Evolutionary conservation across 2,888 invertebrate genomes (phyloP).

Genomic region (Tinea semifulvella): DNA sequence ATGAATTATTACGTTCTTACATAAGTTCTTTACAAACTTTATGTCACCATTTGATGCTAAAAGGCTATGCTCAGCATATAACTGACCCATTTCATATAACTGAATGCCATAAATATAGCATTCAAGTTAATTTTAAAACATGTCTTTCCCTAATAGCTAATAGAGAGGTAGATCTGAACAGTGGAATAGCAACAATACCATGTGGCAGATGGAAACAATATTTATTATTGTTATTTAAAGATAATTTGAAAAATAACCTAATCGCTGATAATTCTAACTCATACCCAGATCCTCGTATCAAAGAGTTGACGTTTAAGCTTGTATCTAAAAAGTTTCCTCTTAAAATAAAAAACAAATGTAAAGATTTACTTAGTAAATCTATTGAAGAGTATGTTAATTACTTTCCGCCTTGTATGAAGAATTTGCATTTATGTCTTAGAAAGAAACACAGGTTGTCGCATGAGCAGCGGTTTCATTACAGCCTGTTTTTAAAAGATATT

Average conservation of each 20-base stretch:
- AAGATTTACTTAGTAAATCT: constrained; percentile 35
- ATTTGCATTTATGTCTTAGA: constrained; percentile 62
- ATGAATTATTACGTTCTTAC: constrained; percentile 22
- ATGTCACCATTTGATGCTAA: constrained; percentile 41
- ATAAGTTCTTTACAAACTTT: constrained; percentile 34
- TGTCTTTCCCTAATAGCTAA: constrained; percentile 61
- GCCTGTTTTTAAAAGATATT: constrained; percentile 75
- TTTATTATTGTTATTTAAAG: constrained; percentile 51
- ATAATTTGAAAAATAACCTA: constrained; percentile 43
- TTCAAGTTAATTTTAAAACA: constrained; percentile 62
- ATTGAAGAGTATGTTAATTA: constrained; percentile 43
- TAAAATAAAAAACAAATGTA: constrained; percentile 22
- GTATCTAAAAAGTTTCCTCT: constrained; percentile 25
- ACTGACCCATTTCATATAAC: constrained; percentile 27
- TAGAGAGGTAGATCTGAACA: constrained; percentile 56
- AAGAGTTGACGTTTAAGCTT: constrained; percentile 35
- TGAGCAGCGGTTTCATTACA: constrained; percentile 70
- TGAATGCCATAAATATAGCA: constrained; percentile 31
- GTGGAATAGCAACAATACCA: constrained; percentile 61
- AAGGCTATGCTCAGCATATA: constrained; percentile 42
- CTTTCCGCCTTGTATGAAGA: constrained; percentile 74
- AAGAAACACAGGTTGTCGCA: constrained; percentile 71
- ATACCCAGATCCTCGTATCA: constrained; percentile 44
- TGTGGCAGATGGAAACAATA: constrained; percentile 66
- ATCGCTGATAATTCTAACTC: constrained; percentile 29